Evolutionary conservation across 2,113 vertebrate species (phyloP), one percentile per base, ranked within the genome.

Genomic region (Carettochelys insculpta): DNA sequence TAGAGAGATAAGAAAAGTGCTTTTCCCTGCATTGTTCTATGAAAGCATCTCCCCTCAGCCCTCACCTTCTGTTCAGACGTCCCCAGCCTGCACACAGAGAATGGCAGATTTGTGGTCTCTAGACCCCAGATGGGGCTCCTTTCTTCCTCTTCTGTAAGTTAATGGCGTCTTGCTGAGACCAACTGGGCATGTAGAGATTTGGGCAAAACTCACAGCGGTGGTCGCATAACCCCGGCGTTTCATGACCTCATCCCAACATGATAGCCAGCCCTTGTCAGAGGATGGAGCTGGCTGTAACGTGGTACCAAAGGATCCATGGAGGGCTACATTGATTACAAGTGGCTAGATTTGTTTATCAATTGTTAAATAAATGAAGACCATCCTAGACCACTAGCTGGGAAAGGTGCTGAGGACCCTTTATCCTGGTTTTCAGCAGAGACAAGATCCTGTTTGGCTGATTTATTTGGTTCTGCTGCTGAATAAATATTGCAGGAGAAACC

Each of bases 121-220:
- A 97, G 96, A 96, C 95, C 96, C 96, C 97, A 97, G 97, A 97
- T 97, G 96, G 96, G 95, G 90, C 88, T 95, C 96, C 92, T 95
- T 94, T 95, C 94, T 96, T 94, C 95, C 93, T 89, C 56, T 94
- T 96, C 97, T 98, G 96, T 92, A 97, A 97, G 93, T 96, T 98
- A 98, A 98, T 98, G 97, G 98, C 97, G 87, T 97, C 98, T 99
- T 98, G 98, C 98, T 99, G 98, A 98, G 98, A 98, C 97, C 98
- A 99, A 98, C 98, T 98, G 98, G 97, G 97, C 98, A 98, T 98
- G 98, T 98, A 98, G 98, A 98, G 97, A 99, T 98, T 97, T 97
- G 98, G 98, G 98, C 96, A 98, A 98, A 98, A 96, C 96, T 61
- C 96, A 90, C 97, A 98, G 97, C 98, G 98, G 98, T 97, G 82